Base-by-base conservation (phyloP, 2,888 invertebrate genomes). In the Rhingia rostrata region DNA sequence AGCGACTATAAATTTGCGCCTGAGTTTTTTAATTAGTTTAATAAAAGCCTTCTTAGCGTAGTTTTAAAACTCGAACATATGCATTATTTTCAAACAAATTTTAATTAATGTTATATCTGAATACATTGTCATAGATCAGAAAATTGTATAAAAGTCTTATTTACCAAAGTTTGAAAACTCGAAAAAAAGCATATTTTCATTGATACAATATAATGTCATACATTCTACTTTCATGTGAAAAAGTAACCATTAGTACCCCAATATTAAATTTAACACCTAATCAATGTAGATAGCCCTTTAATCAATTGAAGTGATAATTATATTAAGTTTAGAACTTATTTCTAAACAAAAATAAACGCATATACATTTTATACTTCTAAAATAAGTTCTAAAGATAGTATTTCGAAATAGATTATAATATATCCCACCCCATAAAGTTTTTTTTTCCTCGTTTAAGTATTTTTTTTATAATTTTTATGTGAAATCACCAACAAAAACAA, bases 401-500 rank as follows among this genome's bases (percentile, higher is more conserved):
- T 10, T 47, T 47, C 10, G n/a, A 47, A 47, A 37, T 47, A 54
- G 22, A 43, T 58, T 53, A 22, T 61, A 33, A 72, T 70, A n/a
- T 4, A 12, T 6, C 6, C 12, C 43, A 45, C 43, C 43, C 43
- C 43, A n/a, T 12, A 22, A 1, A 22, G 22, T 22, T 75, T 66
- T 70, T 45, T 43, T 79, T 79, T 54, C 61, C 63, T 60, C 80
- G 49, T 83, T 66, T 63, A 61, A 47, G 33, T 87, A 86, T 86
- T 79, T 86, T 64, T 86, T 86, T 80, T 87, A 86, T 86, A 86
- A 85, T 74, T 79, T 74, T 84, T 70, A 69, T 69, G 84, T 80
- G 83, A 86, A 86, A 91, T 91, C 90, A 91, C 90, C 90, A 90
- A 91, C 91, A 91, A 90, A 90, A 90, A 89, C 89, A 90, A 89